Conservation (phyloP, 2,113 vertebrate species). For the Talpa occidentalis region DNA sequence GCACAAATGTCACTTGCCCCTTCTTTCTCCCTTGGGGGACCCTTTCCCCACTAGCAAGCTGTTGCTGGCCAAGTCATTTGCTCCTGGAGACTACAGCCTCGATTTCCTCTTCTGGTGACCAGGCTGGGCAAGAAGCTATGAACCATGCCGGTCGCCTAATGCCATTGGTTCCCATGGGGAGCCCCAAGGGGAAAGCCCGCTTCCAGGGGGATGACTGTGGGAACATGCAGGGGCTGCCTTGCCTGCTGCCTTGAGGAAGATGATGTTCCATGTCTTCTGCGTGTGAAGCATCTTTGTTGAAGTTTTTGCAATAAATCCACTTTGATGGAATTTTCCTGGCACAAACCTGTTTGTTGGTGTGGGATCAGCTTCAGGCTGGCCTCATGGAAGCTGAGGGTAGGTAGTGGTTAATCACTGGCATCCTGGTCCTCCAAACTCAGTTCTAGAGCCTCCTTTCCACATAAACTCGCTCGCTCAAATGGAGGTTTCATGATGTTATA, state of each 20-base stretch:
- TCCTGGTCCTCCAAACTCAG: background rate
- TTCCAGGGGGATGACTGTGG: background rate
- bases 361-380: background rate
- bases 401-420: background rate
- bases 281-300: slow-evolving; percentile 82
- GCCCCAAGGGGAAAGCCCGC: background rate
- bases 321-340: slow-evolving; percentile 72
- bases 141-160: background rate
- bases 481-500: too few relatives aligned
- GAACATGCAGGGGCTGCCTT: slow-evolving; percentile 62
- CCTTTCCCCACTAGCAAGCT: background rate
- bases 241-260: background rate
- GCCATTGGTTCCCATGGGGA: background rate
- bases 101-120: background rate
- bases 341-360: slow-evolving; percentile 72
- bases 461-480: too few relatives aligned
- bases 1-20: background rate
- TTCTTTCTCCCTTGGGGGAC: background rate
- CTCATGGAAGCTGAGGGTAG: background rate
- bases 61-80: background rate
- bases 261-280: slow-evolving; percentile 75
- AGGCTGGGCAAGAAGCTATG: background rate
- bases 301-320: slow-evolving; percentile 85
- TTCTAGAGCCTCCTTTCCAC: background rate
- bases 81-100: background rate